phyloP scores from a whole-genome alignment of 1,140 invertebrate genomes.

The Physella acuta region DNA sequence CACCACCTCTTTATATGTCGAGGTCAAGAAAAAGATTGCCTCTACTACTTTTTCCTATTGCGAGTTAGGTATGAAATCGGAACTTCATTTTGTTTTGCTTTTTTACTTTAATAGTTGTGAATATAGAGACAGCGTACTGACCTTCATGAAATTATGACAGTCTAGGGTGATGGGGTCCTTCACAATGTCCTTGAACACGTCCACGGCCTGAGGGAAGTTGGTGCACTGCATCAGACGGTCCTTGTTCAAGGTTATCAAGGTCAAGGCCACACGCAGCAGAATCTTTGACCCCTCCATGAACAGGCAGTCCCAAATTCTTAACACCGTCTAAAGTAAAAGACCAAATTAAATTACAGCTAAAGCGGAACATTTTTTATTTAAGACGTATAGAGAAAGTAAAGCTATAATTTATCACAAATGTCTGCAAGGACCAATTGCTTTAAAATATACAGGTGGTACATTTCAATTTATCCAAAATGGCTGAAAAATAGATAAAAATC shows the following conservation, averaged over 20 bases:
- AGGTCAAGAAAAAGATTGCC: neutral
- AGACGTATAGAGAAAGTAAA: no score
- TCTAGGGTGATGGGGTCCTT: conserved; percentile 73
- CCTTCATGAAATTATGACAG: conserved; percentile 84
- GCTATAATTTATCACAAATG: no score
- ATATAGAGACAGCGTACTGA: conserved; percentile 52
- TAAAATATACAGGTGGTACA: no score
- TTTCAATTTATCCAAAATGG: no score
- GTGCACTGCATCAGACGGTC: conserved; percentile 72
- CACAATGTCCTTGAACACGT: conserved; percentile 77
- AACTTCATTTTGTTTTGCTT: neutral
- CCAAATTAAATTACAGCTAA: no score
- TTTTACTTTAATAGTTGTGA: neutral
- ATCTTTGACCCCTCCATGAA: conserved; percentile 91
- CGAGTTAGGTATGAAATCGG: neutral
- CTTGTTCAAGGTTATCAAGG: conserved; percentile 75
- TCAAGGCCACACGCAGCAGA: conserved; percentile 82
- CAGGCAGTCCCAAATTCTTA: conserved; percentile 91
- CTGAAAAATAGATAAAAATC: neutral
- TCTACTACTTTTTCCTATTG: neutral
- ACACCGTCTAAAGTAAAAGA: no score
- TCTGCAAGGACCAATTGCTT: no score
- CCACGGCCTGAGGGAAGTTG: conserved; percentile 74
- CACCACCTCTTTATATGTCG: neutral
- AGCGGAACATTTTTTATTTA: no score